A percentile compares a stretch with the other conserved stretches of the same genome.
Conservation (phyloP, 2,888 invertebrate genomes). For the Conomelus anceps region DNA sequence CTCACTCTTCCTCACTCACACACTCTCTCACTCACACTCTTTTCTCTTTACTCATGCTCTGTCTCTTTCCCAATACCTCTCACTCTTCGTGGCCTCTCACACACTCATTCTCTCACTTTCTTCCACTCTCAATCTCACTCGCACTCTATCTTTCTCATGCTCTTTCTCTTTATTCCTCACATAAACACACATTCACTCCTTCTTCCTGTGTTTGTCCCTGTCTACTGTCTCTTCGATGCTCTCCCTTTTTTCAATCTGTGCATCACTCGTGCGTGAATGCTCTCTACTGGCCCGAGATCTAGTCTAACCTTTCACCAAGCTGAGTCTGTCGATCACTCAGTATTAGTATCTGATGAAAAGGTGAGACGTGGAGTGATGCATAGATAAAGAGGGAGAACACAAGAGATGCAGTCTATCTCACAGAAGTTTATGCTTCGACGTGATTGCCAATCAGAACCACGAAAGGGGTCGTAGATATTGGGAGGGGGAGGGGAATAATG, state of each 20-base stretch:
- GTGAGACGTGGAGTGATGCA: neutral
- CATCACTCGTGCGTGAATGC: neutral
- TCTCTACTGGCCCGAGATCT: neutral
- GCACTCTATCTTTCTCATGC: neutral
- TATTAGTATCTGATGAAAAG: neutral
- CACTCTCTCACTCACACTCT: neutral
- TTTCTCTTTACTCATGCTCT: neutral
- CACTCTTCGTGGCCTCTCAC: neutral
- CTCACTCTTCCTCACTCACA: neutral
- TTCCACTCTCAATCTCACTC: neutral
- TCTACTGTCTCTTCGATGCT: too few relatives aligned
- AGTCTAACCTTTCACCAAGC: neutral
- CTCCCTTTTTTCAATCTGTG: too few relatives aligned
- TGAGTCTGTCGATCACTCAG: neutral
- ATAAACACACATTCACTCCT: too few relatives aligned
- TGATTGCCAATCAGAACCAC: neutral
- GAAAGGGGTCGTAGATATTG: neutral
- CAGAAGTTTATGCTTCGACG: neutral
- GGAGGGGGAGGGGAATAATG: neutral
- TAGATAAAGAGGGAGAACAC: neutral
- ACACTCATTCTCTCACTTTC: too few relatives aligned
- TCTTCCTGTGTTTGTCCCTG: too few relatives aligned
- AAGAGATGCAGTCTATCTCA: neutral
- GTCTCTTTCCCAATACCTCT: neutral
- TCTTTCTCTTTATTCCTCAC: too few relatives aligned